Evolutionary conservation across 2,797 vertebrate species (phyloP).

Genomic region (Acipenser ruthenus): DNA sequence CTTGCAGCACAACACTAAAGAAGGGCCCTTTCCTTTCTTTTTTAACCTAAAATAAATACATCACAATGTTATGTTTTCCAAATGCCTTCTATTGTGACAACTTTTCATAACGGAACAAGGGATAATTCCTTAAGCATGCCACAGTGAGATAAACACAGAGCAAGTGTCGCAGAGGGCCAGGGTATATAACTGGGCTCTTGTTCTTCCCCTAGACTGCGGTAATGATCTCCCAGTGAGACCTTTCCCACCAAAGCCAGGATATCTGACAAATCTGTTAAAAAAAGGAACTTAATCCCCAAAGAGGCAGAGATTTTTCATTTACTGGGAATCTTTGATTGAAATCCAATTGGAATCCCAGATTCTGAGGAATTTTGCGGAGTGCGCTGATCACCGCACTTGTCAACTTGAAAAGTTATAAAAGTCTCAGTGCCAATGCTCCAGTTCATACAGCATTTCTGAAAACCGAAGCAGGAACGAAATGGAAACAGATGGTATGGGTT

Average conservation of each 20-base stretch:
- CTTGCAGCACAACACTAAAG: no score
- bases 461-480: not conserved
- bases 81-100: no score
- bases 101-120: no score
- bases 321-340: not conserved
- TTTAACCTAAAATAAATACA: no score
- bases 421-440: not conserved
- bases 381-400: not conserved
- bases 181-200: not conserved
- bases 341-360: conserved; percentile 1
- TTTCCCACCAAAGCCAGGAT: not conserved
- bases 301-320: not conserved
- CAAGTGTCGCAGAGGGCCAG: no score
- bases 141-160: no score
- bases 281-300: not conserved
- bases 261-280: conserved; percentile 1
- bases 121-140: no score
- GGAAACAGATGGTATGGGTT: conserved; percentile 24
- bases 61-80: no score
- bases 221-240: not conserved
- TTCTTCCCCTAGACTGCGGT: not conserved
- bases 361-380: not conserved
- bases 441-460: not conserved
- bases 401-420: not conserved
- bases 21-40: no score